These are phyloP conservation scores for Eustalomyia histrio DNA, from an alignment of 2,888 invertebrate genomes.

Conservation along the genomic window DNA sequence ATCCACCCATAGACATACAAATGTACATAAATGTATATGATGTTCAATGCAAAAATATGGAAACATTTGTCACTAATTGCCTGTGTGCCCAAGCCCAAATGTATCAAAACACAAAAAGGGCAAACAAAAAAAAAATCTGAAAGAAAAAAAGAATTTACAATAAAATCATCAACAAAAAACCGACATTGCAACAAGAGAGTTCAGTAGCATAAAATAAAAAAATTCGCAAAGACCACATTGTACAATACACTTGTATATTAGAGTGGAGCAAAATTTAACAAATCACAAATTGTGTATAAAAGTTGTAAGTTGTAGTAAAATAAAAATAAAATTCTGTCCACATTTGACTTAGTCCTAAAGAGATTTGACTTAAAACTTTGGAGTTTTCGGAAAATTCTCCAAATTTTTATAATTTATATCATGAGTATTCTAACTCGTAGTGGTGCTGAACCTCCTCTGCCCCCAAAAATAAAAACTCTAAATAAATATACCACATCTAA, in stretches of 20 bases:
- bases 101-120: conserved; percentile 52
- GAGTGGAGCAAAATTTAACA: too few relatives aligned
- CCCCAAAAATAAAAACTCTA: too few relatives aligned
- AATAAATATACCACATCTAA: too few relatives aligned
- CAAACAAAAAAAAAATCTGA: conserved; percentile 29
- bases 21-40: conserved; percentile 67
- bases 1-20: background rate
- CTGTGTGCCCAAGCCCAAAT: conserved; percentile 67
- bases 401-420: too few relatives aligned
- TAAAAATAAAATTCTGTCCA: too few relatives aligned
- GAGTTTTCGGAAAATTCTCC: too few relatives aligned
- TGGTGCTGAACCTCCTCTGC: too few relatives aligned
- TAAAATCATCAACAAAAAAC: conserved; percentile 59
- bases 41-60: conserved; percentile 73
- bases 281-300: too few relatives aligned
- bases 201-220: conserved; percentile 6
- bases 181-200: conserved; percentile 56
- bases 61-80: conserved; percentile 79
- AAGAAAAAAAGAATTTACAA: conserved; percentile 38
- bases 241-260: conserved; percentile 32
- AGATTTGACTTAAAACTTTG: too few relatives aligned
- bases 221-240: conserved; percentile 42
- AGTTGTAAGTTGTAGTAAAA: too few relatives aligned
- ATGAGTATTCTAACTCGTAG: too few relatives aligned
- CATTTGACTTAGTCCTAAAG: too few relatives aligned